phyloP scores from a whole-genome alignment of 2,797 vertebrate genomes.

The Tapirus indicus region DNA sequence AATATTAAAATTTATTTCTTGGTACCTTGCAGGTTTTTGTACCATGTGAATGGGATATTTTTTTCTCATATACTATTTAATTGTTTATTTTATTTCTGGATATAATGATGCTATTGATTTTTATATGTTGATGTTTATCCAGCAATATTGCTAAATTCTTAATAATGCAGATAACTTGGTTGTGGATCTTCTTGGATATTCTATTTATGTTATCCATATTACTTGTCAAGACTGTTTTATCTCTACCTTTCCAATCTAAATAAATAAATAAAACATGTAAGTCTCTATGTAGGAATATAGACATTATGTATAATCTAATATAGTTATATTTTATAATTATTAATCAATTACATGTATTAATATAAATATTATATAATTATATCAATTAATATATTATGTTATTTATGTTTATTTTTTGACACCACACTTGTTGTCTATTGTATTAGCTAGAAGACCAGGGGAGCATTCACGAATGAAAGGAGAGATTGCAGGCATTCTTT shows the following conservation, averaged over 20 bases:
- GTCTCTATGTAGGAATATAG: not conserved
- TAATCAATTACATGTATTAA: not conserved
- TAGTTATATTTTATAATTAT: not conserved
- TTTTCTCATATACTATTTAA: constrained; percentile 35
- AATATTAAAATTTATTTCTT: not conserved
- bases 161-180: not conserved
- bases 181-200: not conserved
- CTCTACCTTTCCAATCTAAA: not conserved
- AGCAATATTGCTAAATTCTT: not conserved
- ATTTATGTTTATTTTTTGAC: not conserved
- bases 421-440: not conserved
- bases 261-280: not conserved
- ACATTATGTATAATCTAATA: not conserved
- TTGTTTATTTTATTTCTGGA: not conserved
- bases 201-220: not conserved
- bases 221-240: not conserved
- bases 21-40: not conserved
- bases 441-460: not conserved
- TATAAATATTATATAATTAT: not conserved
- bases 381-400: not conserved
- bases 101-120: not conserved
- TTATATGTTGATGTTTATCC: not conserved
- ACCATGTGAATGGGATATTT: not conserved
- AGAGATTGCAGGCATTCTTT: not conserved
- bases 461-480: not conserved